Conservation (phyloP, 1,140 invertebrate species). For the Portunus trituberculatus region DNA sequence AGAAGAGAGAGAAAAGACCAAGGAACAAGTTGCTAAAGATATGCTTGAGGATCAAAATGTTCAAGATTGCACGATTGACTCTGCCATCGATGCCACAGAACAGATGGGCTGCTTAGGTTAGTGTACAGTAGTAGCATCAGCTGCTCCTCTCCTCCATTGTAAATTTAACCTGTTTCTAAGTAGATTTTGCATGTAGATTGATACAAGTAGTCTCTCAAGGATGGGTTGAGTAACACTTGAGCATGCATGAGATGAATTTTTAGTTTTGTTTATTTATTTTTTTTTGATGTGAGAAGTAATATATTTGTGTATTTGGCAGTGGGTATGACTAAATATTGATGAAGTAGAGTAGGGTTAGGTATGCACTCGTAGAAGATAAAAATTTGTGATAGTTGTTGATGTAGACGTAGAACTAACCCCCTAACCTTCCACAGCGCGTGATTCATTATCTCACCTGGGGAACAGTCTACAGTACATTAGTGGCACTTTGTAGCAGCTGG, state of each 20-base stretch:
- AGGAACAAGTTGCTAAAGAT: neutral
- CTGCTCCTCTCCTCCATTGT: neutral
- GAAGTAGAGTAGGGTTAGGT: neutral
- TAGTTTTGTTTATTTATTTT: neutral
- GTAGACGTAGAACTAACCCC: neutral
- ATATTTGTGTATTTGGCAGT: neutral
- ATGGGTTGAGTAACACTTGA: neutral
- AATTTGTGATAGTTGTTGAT: neutral
- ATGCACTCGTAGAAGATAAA: neutral
- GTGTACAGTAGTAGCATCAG: conserved; percentile 27
- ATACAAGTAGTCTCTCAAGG: neutral
- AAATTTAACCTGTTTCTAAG: neutral
- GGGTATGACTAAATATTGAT: neutral
- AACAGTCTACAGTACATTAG: conserved; percentile 57
- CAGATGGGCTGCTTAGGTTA: conserved; percentile 68
- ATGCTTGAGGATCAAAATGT: conserved; percentile 31
- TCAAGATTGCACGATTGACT: conserved; percentile 66
- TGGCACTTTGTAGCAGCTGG: conserved; percentile 55
- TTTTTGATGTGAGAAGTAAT: neutral
- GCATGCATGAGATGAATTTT: neutral
- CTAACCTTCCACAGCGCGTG: conserved; percentile 41
- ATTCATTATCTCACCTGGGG: conserved; percentile 27
- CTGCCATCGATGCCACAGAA: conserved; percentile 70
- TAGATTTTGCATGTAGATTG: neutral
- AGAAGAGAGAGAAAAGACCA: conserved; percentile 27